These are phyloP conservation scores for Aepyceros melampus DNA, from an alignment of 2,113 vertebrate genomes.

Conservation along the genomic window DNA sequence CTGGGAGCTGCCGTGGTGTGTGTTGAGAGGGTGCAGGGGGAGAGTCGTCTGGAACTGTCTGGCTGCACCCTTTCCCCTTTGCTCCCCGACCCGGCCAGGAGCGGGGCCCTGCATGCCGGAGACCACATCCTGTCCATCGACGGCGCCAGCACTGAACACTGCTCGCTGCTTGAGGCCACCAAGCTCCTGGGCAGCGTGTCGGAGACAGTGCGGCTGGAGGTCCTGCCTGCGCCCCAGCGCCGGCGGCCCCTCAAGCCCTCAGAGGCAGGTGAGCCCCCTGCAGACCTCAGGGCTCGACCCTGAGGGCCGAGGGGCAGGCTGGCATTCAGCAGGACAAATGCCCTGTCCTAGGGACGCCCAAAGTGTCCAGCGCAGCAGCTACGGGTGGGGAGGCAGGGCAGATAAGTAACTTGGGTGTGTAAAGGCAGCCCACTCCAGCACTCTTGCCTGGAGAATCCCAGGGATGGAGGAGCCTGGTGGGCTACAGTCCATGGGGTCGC, in stretches of 20 bases:
- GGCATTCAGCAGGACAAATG: not conserved
- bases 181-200: conserved; percentile 90
- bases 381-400: not conserved
- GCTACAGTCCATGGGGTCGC: not conserved
- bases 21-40: accelerated
- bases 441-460: not conserved
- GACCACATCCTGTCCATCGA: conserved; percentile 96
- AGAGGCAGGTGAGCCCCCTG: conserved; percentile 87
- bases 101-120: conserved; percentile 89
- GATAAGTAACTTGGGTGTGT: not conserved
- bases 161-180: conserved; percentile 93
- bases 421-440: not conserved
- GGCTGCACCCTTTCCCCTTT: not conserved
- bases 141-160: conserved; percentile 93
- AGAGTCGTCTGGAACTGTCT: not conserved
- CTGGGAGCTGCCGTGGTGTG: accelerated
- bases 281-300: not conserved
- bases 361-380: not conserved
- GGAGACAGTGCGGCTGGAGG: conserved; percentile 91
- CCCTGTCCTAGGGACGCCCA: not conserved
- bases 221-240: conserved; percentile 91
- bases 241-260: conserved; percentile 86
- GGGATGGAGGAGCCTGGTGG: not conserved
- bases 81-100: conserved; percentile 78
- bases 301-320: not conserved